Evolutionary conservation across 2,888 invertebrate genomes (phyloP).

Genomic region (Dilophus febrilis): DNA sequence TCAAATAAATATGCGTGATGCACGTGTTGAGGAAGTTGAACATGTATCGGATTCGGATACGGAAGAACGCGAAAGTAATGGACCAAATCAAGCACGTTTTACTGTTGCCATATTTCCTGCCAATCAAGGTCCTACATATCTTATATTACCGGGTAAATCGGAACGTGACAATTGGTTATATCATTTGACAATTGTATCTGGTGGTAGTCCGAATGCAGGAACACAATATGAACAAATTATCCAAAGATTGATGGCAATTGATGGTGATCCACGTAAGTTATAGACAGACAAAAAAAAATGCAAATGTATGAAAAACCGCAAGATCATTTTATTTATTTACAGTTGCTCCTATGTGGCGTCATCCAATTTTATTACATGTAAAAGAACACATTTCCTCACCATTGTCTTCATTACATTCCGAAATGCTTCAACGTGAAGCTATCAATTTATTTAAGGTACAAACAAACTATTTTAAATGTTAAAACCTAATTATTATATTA

Average conservation of each 20-base stretch:
- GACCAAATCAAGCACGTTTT: constrained; percentile 49
- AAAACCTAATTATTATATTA: too few relatives aligned
- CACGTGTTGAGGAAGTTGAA: constrained; percentile 86
- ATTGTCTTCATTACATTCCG: constrained; percentile 77
- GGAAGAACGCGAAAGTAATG: constrained; percentile 65
- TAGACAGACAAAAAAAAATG: too few relatives aligned
- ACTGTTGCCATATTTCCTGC: constrained; percentile 91
- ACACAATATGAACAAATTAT: constrained; percentile 93
- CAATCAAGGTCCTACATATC: constrained; percentile 85
- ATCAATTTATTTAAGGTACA: constrained; percentile 81
- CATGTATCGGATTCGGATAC: constrained; percentile 84
- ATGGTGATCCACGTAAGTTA: constrained; percentile 78
- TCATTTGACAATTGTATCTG: constrained; percentile 80
- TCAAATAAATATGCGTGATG: constrained; percentile 90
- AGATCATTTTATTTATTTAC: constrained; percentile 9
- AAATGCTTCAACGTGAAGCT: constrained; percentile 76
- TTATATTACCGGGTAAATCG: constrained; percentile 79
- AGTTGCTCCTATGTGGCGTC: constrained; percentile 86
- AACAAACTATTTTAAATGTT: too few relatives aligned
- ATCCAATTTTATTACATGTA: constrained; percentile 75
- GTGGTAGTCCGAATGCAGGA: constrained; percentile 77
- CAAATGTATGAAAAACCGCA: too few relatives aligned
- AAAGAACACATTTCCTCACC: constrained; percentile 84
- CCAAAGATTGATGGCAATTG: constrained; percentile 91
- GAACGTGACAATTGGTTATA: constrained; percentile 84